Percentiles rank a stretch among this genome's conserved stretches.
phyloP scores from a whole-genome alignment of 2,888 invertebrate species.

The Lagria hirta region DNA sequence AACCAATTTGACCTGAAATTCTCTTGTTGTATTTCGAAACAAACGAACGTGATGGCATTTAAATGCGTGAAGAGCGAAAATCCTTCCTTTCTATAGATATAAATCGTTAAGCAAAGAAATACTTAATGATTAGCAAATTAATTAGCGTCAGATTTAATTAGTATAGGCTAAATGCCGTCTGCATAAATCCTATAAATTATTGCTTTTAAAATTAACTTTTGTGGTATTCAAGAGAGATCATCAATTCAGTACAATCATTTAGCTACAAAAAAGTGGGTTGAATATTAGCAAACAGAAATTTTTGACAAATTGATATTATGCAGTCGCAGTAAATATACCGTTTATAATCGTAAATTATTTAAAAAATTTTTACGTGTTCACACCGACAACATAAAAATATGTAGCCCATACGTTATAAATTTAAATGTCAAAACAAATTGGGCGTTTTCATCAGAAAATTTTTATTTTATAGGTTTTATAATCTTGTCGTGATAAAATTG shows the following conservation, averaged over 20 bases:
- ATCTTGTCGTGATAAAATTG: conserved; percentile 8
- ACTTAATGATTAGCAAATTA: conserved; percentile 22
- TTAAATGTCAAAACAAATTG: conserved; percentile 10
- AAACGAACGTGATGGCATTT: conserved; percentile 24
- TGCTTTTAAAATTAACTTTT: no score
- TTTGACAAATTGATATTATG: conserved; percentile 5
- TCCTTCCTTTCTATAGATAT: conserved; percentile 3
- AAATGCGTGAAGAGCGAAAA: conserved; percentile 6
- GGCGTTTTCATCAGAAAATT: conserved; percentile 6
- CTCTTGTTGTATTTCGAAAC: conserved; percentile 12
- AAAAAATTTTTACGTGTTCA: conserved; percentile 3
- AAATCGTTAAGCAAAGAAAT: conserved; percentile 15
- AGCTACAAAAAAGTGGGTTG: background rate
- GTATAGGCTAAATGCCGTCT: conserved; percentile 14
- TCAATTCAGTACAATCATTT: background rate
- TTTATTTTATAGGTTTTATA: conserved; percentile 10
- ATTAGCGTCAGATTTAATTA: conserved; percentile 13
- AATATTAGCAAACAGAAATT: no score
- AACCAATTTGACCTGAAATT: conserved; percentile 23
- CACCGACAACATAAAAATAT: conserved; percentile 3
- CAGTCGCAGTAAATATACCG: background rate
- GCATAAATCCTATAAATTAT: conserved; percentile 13
- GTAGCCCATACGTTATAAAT: conserved; percentile 2
- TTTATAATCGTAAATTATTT: conserved; percentile 1
- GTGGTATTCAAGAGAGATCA: no score